Evolutionary conservation across 2,888 invertebrate species (phyloP).

Genomic region (Arrhopalites spinosus): DNA sequence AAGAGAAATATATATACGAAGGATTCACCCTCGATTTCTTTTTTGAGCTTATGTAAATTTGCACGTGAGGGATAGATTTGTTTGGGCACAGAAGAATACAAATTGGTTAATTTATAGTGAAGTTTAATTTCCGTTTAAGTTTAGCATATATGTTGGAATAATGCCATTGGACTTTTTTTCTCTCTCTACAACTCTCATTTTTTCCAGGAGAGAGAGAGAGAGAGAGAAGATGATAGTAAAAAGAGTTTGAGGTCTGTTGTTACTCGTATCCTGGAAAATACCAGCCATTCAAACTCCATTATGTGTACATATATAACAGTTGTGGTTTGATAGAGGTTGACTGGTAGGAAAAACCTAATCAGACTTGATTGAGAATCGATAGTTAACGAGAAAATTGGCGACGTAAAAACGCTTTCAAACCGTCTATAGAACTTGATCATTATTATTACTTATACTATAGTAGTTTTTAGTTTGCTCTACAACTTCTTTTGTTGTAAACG

Average conservation of each 20-base stretch:
- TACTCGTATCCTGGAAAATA: no score
- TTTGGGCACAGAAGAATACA: slow-evolving; percentile 40
- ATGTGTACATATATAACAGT: slow-evolving; percentile 1
- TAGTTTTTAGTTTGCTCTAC: neutral
- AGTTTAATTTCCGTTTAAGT: slow-evolving; percentile 41
- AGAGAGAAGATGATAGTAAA: no score
- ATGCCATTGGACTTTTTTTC: slow-evolving; percentile 34
- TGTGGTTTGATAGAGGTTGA: slow-evolving; percentile 13
- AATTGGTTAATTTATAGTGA: slow-evolving; percentile 44
- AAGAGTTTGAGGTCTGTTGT: no score
- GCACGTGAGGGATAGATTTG: slow-evolving; percentile 42
- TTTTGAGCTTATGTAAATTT: slow-evolving; percentile 44
- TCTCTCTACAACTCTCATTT: neutral
- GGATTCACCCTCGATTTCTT: slow-evolving; percentile 33
- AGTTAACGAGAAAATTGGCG: slow-evolving; percentile 39
- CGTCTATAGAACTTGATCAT: slow-evolving; percentile 32
- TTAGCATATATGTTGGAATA: slow-evolving; percentile 32
- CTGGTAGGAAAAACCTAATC: slow-evolving; percentile 32
- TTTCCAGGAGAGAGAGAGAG: no score
- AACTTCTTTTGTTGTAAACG: neutral
- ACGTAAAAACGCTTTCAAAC: slow-evolving; percentile 40
- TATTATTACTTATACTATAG: slow-evolving; percentile 25
- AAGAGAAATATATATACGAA: slow-evolving; percentile 1
- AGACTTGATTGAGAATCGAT: slow-evolving; percentile 41
- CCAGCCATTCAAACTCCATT: neutral